phyloP scores from a whole-genome alignment of 2,888 invertebrate species.

The Torymus aiolomorphi region DNA sequence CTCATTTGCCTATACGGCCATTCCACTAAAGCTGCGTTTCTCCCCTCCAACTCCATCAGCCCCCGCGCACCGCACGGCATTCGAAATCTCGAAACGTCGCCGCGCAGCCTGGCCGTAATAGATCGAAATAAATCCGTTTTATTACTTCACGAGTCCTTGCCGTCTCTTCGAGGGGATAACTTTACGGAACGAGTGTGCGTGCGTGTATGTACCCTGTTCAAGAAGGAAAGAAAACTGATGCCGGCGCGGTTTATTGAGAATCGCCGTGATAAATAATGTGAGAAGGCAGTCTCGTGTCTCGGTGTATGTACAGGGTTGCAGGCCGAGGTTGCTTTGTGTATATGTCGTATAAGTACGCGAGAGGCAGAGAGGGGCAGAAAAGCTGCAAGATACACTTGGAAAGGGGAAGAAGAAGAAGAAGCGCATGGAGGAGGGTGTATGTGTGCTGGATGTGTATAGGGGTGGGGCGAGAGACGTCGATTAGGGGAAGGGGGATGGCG shows the following conservation, averaged over 20 bases:
- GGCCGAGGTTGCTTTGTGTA: too few species aligned
- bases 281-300: slow-evolving; percentile 56
- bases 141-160: slow-evolving; percentile 63
- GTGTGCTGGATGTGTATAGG: too few species aligned
- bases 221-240: slow-evolving; percentile 59
- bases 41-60: not conserved
- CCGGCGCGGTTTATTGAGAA: slow-evolving; percentile 71
- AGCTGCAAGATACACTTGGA: too few species aligned
- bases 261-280: slow-evolving; percentile 71
- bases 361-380: too few species aligned
- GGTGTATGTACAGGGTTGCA: not conserved
- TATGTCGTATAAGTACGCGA: too few species aligned
- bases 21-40: too few species aligned
- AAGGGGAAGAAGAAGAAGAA: too few species aligned
- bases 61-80: slow-evolving; percentile 13
- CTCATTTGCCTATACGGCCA: too few species aligned
- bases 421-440: too few species aligned
- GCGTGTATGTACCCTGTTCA: too few species aligned
- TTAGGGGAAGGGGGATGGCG: slow-evolving; percentile 9
- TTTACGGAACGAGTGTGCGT: too few species aligned
- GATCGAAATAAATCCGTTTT: slow-evolving; percentile 68
- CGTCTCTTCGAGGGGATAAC: too few species aligned
- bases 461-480: not conserved
- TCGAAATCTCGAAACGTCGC: slow-evolving; percentile 36
- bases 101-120: slow-evolving; percentile 23